Evolutionary conservation across 2,797 vertebrate genomes (phyloP).

Genomic region (Luscinia megarhynchos): DNA sequence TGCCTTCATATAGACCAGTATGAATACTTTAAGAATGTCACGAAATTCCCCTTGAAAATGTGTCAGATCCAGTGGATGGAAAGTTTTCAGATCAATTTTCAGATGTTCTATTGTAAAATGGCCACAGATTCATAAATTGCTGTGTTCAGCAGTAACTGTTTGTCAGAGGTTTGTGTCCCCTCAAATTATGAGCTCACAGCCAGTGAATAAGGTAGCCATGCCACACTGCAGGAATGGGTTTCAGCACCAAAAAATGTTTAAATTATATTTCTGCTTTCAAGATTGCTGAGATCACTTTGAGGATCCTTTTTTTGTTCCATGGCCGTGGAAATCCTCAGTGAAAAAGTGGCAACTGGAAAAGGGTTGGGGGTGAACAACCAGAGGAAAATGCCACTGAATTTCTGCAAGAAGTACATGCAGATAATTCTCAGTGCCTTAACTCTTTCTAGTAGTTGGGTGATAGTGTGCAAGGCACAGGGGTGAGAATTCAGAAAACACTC

Average conservation of each 20-base stretch:
- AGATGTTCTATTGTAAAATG: not conserved
- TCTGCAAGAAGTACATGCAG: not conserved
- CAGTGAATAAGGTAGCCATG: not conserved
- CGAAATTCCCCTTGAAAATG: not conserved
- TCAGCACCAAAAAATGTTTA: not conserved
- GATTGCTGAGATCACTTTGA: not conserved
- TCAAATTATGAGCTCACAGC: not conserved
- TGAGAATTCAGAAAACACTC: not conserved
- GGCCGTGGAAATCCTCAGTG: not conserved
- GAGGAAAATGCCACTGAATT: not conserved
- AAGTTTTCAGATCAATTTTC: not conserved
- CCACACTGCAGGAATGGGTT: not conserved
- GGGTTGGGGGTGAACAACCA: accelerated
- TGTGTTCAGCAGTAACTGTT: not conserved
- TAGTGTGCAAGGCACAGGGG: not conserved
- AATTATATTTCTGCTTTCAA: not conserved
- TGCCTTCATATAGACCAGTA: not conserved
- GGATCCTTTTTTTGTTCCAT: not conserved
- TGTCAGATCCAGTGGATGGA: not conserved
- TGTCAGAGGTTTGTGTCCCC: not conserved
- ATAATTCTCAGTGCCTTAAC: not conserved
- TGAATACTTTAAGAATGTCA: not conserved
- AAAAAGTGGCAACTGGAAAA: not conserved
- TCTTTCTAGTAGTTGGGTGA: not conserved
- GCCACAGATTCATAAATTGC: not conserved